Conservation (phyloP, 1,140 invertebrate species). For the Agrilus planipennis region DNA sequence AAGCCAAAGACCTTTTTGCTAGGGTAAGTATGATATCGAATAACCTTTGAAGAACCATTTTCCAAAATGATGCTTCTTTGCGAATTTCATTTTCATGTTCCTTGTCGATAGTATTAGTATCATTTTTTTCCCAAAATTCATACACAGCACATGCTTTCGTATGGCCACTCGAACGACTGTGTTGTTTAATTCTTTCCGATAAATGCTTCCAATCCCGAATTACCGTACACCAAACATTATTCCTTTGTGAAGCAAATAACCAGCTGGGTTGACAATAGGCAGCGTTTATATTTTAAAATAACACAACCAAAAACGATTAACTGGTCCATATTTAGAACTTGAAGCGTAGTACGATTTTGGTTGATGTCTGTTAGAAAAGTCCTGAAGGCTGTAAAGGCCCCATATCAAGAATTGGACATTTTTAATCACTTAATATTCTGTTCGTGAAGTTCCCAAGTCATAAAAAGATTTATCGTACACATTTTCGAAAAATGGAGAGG, state of each 20-base stretch:
- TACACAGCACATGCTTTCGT: constrained; percentile 18
- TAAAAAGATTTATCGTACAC: too few relatives aligned
- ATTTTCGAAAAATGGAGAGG: constrained; percentile 9
- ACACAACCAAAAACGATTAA: constrained; percentile 9
- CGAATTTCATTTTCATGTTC: constrained; percentile 17
- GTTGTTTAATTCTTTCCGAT: constrained; percentile 7
- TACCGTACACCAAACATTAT: constrained; percentile 7
- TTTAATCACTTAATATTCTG: too few relatives aligned
- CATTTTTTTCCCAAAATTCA: constrained; percentile 19
- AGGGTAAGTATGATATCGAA: neutral
- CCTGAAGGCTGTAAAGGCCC: too few relatives aligned
- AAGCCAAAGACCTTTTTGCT: constrained; percentile 9
- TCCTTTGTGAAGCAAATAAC: constrained; percentile 5
- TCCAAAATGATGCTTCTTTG: constrained; percentile 16
- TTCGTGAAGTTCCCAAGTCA: too few relatives aligned
- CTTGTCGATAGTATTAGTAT: constrained; percentile 18
- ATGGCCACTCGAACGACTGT: constrained; percentile 13
- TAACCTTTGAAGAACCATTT: constrained; percentile 10
- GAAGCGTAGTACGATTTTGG: too few relatives aligned
- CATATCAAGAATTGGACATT: too few relatives aligned
- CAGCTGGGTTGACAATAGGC: constrained; percentile 8
- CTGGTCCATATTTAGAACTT: constrained; percentile 5
- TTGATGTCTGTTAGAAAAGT: too few relatives aligned
- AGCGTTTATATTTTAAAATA: constrained; percentile 8
- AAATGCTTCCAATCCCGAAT: constrained; percentile 7